Base-by-base conservation (phyloP, 2,113 vertebrate species). In the Phoenicopterus ruber region DNA sequence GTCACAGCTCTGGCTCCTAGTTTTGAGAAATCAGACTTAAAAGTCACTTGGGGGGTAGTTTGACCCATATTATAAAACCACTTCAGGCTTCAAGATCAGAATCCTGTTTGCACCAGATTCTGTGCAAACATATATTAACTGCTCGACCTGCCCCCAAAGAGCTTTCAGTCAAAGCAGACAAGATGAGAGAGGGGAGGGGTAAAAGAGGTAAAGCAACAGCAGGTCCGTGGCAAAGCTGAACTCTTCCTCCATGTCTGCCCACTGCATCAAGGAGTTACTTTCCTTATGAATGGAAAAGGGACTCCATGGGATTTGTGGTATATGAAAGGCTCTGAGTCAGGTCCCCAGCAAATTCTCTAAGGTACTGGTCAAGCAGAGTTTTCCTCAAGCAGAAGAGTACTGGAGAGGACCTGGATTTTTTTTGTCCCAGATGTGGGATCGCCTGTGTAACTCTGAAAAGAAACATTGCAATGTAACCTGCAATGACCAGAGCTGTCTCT, bases 191-290 rank as follows among this genome's bases (percentile, higher is more conserved):
- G 29, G 55, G 61, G 49, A 92, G 61, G 36, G 10, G 18, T 50
- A 25, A 38, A 58, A 78, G 38, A 85, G 24, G 20, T 9, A 52
- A 61, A 83, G 82, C 21, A 32, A 29, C 14, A 34, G 59, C 25
- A 47, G 31, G 19, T 32, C 31, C 47, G 50, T 15, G 55, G 38
- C 49, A 38, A n/a, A 50, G 49, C 54, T 70, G n/a, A 61, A 11
- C 29, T 32, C 18, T 59, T 34, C 47, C 2, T 44, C 18, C 61
- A 83, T 69, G 46, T 71, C 47, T 87, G 40, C 26, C 9, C 6
- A 1, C 72, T 46, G 40, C 11, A 3, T 6, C 0, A 2, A 28
- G 8, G 32, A 36, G 26, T 16, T 67, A 7, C 8, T 66, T 58
- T 62, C 28, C 28, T 38, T 21, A 2, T 2, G 16, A 22, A 26